phyloP scores from a whole-genome alignment of 1,140 invertebrate genomes.

The Bombus confusus region DNA sequence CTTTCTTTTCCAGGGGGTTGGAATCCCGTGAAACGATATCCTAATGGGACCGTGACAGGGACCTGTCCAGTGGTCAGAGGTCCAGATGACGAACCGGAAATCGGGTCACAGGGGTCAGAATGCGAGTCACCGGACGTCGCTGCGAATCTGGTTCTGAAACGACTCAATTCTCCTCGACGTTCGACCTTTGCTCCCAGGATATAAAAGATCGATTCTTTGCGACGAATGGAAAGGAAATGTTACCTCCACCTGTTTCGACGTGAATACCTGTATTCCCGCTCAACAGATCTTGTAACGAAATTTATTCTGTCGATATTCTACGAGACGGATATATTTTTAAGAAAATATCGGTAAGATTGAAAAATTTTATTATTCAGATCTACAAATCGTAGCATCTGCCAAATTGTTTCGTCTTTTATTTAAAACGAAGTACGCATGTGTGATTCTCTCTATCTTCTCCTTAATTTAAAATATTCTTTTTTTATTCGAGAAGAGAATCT shows the following conservation, averaged over 20 bases:
- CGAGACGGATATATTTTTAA: background rate
- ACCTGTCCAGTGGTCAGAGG: conserved; percentile 75
- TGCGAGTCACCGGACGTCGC: conserved; percentile 68
- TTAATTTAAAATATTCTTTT: background rate
- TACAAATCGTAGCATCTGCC: background rate
- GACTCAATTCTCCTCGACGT: conserved; percentile 61
- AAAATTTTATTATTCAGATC: background rate
- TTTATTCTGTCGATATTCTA: background rate
- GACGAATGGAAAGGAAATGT: conserved; percentile 54
- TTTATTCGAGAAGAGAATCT: no score
- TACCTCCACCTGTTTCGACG: conserved; percentile 57
- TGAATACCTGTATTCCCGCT: conserved; percentile 20
- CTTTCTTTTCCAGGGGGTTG: conserved; percentile 38
- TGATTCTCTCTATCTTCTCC: background rate
- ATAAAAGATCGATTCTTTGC: conserved; percentile 58
- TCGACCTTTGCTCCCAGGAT: conserved; percentile 59
- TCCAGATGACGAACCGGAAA: conserved; percentile 75
- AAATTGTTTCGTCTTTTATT: background rate
- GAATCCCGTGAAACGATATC: conserved; percentile 60
- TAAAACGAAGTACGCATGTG: background rate
- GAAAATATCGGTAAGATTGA: background rate
- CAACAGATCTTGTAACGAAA: background rate
- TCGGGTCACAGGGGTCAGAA: conserved; percentile 68
- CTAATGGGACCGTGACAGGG: conserved; percentile 66
- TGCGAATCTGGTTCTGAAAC: conserved; percentile 54